Percentiles rank a stretch among this genome's conserved stretches.
Evolutionary conservation across 2,113 vertebrate genomes (phyloP).

Genomic region (Ahaetulla prasina): DNA sequence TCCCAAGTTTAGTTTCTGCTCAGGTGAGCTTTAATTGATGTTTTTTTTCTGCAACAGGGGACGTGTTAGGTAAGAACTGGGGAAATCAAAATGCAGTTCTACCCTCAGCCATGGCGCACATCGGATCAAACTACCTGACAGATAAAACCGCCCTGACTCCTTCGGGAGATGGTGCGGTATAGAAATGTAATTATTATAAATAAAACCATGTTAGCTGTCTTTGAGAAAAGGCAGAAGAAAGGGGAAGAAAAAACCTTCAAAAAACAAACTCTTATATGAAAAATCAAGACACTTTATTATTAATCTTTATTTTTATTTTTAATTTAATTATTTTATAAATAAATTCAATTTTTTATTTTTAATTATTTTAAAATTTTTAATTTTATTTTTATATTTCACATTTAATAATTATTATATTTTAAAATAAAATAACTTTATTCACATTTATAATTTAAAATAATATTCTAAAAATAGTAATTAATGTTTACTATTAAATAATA

Average conservation of each 20-base stretch:
- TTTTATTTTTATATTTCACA: too few species aligned
- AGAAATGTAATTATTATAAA: too few species aligned
- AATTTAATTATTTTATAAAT: too few species aligned
- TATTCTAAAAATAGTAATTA: too few species aligned
- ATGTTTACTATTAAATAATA: too few species aligned
- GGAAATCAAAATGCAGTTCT: not conserved
- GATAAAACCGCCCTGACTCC: too few species aligned
- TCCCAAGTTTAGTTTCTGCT: not conserved
- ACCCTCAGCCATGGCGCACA: not conserved
- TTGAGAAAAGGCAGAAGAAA: not conserved
- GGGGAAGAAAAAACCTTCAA: not conserved
- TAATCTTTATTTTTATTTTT: not conserved
- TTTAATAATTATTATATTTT: too few species aligned
- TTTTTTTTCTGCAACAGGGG: not conserved
- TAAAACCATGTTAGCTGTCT: not conserved
- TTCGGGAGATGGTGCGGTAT: too few species aligned
- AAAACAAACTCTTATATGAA: not conserved
- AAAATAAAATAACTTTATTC: too few species aligned
- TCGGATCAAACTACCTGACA: not conserved
- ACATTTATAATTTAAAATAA: too few species aligned
- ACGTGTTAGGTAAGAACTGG: not conserved
- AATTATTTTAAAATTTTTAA: too few species aligned
- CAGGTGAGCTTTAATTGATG: not conserved
- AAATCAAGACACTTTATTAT: not conserved
- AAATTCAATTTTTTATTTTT: too few species aligned